Percentiles rank a stretch among this genome's conserved stretches.
These are phyloP conservation scores for Blastobasis adustella DNA, from an alignment of 2,888 invertebrate genomes.

Conservation along the genomic window DNA sequence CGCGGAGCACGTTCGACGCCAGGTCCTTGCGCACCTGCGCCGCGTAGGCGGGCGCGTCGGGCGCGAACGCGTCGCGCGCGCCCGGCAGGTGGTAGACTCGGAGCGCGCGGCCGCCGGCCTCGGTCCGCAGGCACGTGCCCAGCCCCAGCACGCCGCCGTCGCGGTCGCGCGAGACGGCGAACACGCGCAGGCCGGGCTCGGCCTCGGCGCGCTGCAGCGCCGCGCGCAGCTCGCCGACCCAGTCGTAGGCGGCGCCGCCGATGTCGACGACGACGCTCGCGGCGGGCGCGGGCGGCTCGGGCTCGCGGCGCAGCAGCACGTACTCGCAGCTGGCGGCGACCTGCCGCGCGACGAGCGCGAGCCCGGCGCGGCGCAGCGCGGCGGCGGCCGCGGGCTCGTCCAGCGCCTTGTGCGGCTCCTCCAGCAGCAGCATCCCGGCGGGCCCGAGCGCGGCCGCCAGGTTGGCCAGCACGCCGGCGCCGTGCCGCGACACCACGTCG, in stretches of 20 bases:
- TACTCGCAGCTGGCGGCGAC: conserved; percentile 78
- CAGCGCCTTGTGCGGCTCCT: conserved; percentile 74
- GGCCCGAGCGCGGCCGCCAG: conserved; percentile 77
- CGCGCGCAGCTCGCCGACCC: conserved; percentile 88
- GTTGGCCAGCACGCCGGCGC: conserved; percentile 66
- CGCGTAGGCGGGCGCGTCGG: conserved; percentile 73
- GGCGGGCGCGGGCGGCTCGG: conserved; percentile 38
- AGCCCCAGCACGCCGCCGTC: conserved; percentile 87
- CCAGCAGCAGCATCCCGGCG: conserved; percentile 82
- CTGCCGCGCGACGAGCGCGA: conserved; percentile 36
- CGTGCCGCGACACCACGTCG: conserved; percentile 77
- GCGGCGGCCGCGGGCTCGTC: conserved; percentile 52
- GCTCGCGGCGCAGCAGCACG: conserved; percentile 78
- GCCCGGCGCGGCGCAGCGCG: conserved; percentile 38
- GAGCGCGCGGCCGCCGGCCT: conserved; percentile 87
- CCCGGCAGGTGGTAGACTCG: conserved; percentile 83
- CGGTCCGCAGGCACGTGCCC: conserved; percentile 91
- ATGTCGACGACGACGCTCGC: conserved; percentile 79
- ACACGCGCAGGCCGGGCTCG: conserved; percentile 32
- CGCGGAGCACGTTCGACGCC: conserved; percentile 87
- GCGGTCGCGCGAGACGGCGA: conserved; percentile 70
- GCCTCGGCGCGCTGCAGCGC: conserved; percentile 79
- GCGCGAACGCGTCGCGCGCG: conserved; percentile 74
- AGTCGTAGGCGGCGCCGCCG: conserved; percentile 79
- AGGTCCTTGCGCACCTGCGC: conserved; percentile 84